Conservation (phyloP, 2,113 vertebrate genomes). For the Stegastes partitus region DNA sequence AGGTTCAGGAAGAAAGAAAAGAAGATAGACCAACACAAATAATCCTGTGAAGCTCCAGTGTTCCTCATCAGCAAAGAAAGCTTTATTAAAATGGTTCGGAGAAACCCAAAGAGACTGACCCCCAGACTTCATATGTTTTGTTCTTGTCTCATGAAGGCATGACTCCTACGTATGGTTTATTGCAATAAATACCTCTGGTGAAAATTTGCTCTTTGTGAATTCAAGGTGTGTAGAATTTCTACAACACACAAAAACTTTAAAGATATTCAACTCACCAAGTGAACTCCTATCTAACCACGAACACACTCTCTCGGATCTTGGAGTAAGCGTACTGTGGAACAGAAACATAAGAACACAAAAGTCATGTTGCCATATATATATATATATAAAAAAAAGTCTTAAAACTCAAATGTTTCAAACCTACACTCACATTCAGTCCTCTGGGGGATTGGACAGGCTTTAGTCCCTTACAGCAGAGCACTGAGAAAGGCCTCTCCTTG, state of each 20-base stretch:
- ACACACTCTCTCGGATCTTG: slow-evolving; percentile 63
- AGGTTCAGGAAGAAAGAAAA: no score
- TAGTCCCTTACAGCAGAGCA: slow-evolving; percentile 65
- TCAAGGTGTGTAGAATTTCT: no score
- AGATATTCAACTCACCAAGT: slow-evolving; percentile 38
- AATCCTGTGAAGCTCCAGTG: no score
- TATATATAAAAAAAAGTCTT: background rate
- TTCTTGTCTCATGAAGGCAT: no score
- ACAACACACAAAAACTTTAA: background rate
- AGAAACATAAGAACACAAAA: slow-evolving; percentile 1
- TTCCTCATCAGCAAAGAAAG: no score
- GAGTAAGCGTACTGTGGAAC: slow-evolving; percentile 53
- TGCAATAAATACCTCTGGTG: no score
- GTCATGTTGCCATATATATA: slow-evolving; percentile 11
- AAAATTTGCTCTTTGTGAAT: no score
- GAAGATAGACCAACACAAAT: no score
- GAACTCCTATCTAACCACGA: slow-evolving; percentile 57
- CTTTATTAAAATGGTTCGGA: no score
- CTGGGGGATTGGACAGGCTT: slow-evolving; percentile 58
- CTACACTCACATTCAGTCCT: slow-evolving; percentile 60
- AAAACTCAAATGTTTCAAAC: background rate
- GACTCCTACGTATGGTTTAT: no score
- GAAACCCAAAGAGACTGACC: no score
- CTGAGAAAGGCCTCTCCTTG: slow-evolving; percentile 72
- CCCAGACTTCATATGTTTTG: no score